Evolutionary conservation across 2,888 invertebrate species (phyloP).

Genomic region (Stenchaetothrips biformis): DNA sequence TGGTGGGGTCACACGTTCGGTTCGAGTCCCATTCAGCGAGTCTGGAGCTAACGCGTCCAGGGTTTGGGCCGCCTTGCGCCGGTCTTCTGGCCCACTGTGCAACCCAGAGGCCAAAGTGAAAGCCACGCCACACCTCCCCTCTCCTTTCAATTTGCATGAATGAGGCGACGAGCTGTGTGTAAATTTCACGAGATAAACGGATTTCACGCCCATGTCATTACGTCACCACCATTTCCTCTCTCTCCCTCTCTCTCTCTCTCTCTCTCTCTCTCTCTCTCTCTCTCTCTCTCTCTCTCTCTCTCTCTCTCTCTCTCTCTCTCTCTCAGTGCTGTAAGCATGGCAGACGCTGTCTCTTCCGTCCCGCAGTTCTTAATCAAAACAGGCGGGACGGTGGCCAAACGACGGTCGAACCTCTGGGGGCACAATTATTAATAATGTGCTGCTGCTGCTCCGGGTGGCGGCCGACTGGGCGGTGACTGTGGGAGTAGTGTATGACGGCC

Average conservation of each 20-base stretch:
- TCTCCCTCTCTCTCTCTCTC: not conserved
- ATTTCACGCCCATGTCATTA: not conserved
- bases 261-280: not conserved
- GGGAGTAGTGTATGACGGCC: not conserved
- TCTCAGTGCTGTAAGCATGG: no score
- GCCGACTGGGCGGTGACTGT: not conserved
- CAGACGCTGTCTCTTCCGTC: no score
- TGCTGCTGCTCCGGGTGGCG: not conserved
- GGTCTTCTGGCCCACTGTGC: no score
- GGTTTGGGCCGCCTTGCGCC: no score
- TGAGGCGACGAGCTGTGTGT: not conserved
- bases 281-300: constrained; percentile 12
- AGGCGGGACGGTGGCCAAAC: not conserved
- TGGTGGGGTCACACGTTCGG: no score
- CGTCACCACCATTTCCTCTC: not conserved
- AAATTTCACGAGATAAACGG: not conserved
- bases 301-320: constrained; percentile 8
- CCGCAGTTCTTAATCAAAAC: no score
- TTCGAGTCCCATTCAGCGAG: no score
- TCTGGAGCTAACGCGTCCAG: no score
- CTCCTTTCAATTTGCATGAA: not conserved
- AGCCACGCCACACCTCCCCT: no score
- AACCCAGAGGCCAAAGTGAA: no score
- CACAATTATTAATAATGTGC: constrained; percentile 11
- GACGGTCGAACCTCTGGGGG: not conserved